These are phyloP conservation scores for Phocoena phocoena DNA, from an alignment of 2,113 vertebrate species.

Conservation along the genomic window DNA sequence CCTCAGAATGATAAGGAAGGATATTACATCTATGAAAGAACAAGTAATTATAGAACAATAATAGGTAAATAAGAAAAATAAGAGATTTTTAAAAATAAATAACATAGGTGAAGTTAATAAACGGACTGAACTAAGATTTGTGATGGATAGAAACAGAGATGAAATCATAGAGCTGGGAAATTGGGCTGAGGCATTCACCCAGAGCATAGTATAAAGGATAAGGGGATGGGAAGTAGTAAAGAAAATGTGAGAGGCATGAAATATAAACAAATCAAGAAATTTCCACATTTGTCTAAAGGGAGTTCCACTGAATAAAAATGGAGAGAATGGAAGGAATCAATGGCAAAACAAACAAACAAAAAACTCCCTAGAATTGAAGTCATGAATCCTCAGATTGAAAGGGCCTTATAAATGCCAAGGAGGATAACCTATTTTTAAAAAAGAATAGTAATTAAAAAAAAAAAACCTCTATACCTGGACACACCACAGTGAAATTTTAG, in stretches of 20 bases:
- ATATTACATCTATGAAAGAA: not conserved
- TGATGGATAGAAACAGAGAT: not conserved
- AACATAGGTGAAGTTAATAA: not conserved
- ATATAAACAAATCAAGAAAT: not conserved
- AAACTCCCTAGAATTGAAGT: not conserved
- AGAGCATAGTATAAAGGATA: not conserved
- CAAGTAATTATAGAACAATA: not conserved
- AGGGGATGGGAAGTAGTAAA: not conserved
- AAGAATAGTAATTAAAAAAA: not conserved
- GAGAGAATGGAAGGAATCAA: not conserved
- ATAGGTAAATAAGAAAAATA: slow-evolving; percentile 6
- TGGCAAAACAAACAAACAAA: not conserved
- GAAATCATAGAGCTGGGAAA: not conserved
- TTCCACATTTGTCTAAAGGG: not conserved
- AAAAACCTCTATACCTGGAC: not conserved
- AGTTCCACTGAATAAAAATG: not conserved
- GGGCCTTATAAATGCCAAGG: not conserved
- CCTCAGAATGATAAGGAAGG: not conserved
- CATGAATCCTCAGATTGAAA: not conserved
- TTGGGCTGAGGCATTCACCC: not conserved
- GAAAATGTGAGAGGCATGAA: not conserved
- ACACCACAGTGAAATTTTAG: not conserved
- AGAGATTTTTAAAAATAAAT: not conserved
- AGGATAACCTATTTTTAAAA: not conserved
- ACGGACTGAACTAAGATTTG: not conserved